A percentile compares a stretch with the other conserved stretches of the same genome.
Evolutionary conservation across 2,113 vertebrate genomes (phyloP).

Genomic region (Ailurus styani): DNA sequence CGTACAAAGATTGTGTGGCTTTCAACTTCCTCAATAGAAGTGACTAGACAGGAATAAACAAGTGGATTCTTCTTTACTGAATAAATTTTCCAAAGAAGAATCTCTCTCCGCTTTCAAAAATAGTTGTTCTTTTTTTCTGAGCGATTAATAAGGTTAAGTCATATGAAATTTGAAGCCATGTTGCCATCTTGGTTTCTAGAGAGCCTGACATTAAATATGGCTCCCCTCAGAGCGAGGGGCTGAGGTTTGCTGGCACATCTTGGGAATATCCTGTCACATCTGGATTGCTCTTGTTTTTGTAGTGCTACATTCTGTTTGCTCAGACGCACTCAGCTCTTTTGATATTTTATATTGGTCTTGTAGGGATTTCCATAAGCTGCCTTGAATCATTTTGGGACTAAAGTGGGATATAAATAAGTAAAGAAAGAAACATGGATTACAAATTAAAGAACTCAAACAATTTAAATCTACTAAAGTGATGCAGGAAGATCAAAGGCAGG

Average conservation of each 20-base stretch:
- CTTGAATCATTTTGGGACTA: slow-evolving; percentile 43
- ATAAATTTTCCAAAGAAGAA: background rate
- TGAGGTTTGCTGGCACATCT: background rate
- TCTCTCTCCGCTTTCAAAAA: background rate
- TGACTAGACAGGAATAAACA: background rate
- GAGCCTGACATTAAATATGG: background rate
- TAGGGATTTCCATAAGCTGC: slow-evolving; percentile 49
- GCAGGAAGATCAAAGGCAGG: slow-evolving; percentile 12
- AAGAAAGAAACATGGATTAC: slow-evolving; percentile 26
- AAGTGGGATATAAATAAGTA: slow-evolving; percentile 49
- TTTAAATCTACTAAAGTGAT: background rate
- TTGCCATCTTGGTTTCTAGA: background rate
- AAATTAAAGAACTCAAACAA: background rate
- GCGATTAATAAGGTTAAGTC: background rate
- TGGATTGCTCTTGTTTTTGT: background rate
- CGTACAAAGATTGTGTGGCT: background rate
- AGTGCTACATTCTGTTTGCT: background rate
- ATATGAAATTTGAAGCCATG: background rate
- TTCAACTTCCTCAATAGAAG: background rate
- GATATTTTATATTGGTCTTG: slow-evolving; percentile 27
- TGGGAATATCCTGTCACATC: background rate
- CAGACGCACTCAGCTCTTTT: slow-evolving; percentile 52
- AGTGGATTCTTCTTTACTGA: background rate
- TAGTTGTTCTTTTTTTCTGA: background rate
- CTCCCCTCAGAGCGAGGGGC: background rate